phyloP scores from a whole-genome alignment of 2,797 vertebrate genomes.

The Coracias cyanogaster region DNA sequence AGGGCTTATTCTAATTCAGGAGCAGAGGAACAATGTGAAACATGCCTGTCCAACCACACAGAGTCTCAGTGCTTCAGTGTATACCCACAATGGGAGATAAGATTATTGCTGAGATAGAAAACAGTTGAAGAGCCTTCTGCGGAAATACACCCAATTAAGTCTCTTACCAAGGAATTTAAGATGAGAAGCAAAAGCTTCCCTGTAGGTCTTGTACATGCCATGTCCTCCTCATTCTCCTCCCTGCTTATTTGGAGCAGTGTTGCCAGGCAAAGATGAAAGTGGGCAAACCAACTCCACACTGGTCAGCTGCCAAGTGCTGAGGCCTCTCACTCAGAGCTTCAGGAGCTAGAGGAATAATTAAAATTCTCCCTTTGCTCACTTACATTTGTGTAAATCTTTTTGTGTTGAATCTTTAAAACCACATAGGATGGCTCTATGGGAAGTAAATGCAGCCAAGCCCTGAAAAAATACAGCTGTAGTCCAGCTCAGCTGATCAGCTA shows the following conservation, averaged over 20 bases:
- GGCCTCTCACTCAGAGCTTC: slow-evolving; percentile 4
- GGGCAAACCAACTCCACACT: not conserved
- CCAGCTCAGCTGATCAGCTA: not conserved
- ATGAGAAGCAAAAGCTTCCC: not conserved
- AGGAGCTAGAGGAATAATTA: slow-evolving; percentile 4
- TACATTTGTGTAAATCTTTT: not conserved
- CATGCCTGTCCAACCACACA: not conserved
- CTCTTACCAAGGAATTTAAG: not conserved
- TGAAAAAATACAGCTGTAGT: not conserved
- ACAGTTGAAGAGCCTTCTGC: not conserved
- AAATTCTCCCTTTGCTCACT: not conserved
- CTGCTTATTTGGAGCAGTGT: not conserved
- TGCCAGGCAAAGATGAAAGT: slow-evolving; percentile 20
- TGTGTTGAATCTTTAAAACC: slow-evolving; percentile 7
- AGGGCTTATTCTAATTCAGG: not conserved
- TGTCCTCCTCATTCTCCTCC: not conserved
- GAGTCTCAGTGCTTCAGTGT: not conserved
- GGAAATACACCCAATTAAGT: not conserved
- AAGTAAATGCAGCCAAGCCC: not conserved
- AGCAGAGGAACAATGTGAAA: not conserved
- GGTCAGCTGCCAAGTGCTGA: not conserved
- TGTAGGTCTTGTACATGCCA: not conserved
- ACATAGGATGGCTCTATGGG: not conserved
- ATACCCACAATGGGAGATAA: not conserved
- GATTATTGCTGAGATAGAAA: not conserved